Percentiles rank a stretch among this genome's conserved stretches.
phyloP scores from a whole-genome alignment of 2,888 invertebrate species.

The Elegia similella region DNA sequence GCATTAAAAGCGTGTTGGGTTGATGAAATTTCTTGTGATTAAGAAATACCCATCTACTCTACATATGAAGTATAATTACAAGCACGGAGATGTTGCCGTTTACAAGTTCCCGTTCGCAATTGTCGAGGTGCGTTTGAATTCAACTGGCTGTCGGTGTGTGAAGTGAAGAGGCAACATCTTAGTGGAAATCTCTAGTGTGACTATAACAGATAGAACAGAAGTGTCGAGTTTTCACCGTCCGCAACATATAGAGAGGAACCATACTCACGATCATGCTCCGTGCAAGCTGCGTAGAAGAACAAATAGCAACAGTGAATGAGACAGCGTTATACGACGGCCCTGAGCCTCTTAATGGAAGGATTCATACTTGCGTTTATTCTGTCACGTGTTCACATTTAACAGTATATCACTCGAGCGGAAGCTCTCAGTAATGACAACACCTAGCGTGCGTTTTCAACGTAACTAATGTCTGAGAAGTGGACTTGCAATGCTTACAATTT shows the following conservation, averaged over 20 bases:
- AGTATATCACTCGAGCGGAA: neutral
- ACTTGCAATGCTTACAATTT: conserved; percentile 14
- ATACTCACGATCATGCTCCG: conserved; percentile 96
- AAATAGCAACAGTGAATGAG: conserved; percentile 85
- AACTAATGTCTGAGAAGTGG: conserved; percentile 8
- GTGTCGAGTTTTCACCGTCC: conserved; percentile 31
- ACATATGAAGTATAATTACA: conserved; percentile 35
- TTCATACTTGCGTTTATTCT: conserved; percentile 30
- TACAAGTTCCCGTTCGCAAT: conserved; percentile 18
- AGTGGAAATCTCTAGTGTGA: conserved; percentile 33
- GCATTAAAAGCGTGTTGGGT: conserved; percentile 52
- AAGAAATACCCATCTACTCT: conserved; percentile 42
- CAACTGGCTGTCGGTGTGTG: conserved; percentile 20
- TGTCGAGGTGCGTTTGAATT: conserved; percentile 7
- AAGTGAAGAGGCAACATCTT: conserved; percentile 47
- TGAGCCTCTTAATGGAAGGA: conserved; percentile 54
- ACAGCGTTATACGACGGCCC: conserved; percentile 57
- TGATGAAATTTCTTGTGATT: conserved; percentile 41
- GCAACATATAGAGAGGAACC: conserved; percentile 49
- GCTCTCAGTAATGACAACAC: conserved; percentile 9
- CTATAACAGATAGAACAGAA: conserved; percentile 31
- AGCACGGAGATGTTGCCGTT: conserved; percentile 76
- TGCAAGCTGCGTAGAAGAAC: conserved; percentile 89
- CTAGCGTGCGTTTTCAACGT: conserved; percentile 11
- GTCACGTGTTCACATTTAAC: conserved; percentile 36